A percentile compares a stretch with the other conserved stretches of the same genome.
Conservation (phyloP, 2,113 vertebrate species). For the Dromaius novaehollandiae region DNA sequence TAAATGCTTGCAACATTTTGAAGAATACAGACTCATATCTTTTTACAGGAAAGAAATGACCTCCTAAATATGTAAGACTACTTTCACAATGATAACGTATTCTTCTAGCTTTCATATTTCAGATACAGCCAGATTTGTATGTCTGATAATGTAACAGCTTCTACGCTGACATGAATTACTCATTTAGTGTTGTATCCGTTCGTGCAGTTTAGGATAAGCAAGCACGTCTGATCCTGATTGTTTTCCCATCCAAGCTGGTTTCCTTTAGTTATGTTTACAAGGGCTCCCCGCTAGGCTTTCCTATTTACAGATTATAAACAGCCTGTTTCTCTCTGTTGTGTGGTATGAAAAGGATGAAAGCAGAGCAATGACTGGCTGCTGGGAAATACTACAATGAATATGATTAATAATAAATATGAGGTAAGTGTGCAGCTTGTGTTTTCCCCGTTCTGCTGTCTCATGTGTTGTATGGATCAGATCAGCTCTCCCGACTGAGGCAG, state of each 20-base stretch:
- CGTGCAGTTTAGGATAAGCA: not conserved
- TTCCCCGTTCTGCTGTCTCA: not conserved
- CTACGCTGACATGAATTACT: not conserved
- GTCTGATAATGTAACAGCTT: not conserved
- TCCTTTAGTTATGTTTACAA: not conserved
- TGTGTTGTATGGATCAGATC: not conserved
- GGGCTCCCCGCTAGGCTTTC: not conserved
- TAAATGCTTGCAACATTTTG: not conserved
- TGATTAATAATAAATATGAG: not conserved
- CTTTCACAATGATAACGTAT: not conserved
- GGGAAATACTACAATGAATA: not conserved
- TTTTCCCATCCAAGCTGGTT: not conserved
- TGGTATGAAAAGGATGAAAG: not conserved
- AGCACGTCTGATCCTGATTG: not conserved
- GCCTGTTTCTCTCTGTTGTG: not conserved
- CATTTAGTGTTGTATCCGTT: not conserved
- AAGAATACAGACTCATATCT: not conserved
- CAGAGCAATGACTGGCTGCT: not conserved
- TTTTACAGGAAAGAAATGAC: not conserved
- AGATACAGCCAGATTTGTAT: not conserved
- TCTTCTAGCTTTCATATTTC: not conserved
- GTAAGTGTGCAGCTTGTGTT: not conserved
- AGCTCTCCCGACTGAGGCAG: not conserved
- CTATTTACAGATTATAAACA: not conserved
- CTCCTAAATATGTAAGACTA: not conserved